These are phyloP conservation scores for Laterallus jamaicensis DNA, from an alignment of 2,113 vertebrate genomes.

Conservation along the genomic window DNA sequence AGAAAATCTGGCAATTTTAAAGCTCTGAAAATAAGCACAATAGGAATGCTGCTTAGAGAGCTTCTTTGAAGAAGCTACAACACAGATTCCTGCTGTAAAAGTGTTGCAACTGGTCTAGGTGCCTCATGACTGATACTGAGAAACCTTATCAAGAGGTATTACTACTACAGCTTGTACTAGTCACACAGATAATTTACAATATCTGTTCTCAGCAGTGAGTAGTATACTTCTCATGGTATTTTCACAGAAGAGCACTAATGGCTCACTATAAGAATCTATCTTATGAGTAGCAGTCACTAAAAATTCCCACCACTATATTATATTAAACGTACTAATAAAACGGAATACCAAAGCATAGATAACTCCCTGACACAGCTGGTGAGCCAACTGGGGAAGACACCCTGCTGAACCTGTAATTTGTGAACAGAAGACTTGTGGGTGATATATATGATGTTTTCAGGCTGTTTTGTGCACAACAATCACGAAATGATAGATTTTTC, in stretches of 20 bases:
- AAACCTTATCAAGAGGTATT: background rate
- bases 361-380: too few species aligned
- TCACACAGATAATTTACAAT: background rate
- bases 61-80: background rate
- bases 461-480: too few species aligned
- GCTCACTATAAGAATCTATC: background rate
- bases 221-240: background rate
- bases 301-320: background rate
- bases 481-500: too few species aligned
- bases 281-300: background rate
- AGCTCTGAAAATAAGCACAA: background rate
- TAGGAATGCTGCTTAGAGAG: background rate
- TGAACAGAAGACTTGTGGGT: too few species aligned
- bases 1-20: background rate
- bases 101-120: background rate
- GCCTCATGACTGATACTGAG: background rate
- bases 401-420: too few species aligned
- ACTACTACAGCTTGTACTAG: background rate
- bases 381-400: too few species aligned
- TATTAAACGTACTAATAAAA: background rate
- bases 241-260: background rate
- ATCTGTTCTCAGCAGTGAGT: background rate
- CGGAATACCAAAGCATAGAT: background rate
- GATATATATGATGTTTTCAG: too few species aligned
- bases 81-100: background rate